These are phyloP conservation scores for Aplidium turbinatum DNA, from an alignment of 23 tunicate species.

Conservation along the genomic window DNA sequence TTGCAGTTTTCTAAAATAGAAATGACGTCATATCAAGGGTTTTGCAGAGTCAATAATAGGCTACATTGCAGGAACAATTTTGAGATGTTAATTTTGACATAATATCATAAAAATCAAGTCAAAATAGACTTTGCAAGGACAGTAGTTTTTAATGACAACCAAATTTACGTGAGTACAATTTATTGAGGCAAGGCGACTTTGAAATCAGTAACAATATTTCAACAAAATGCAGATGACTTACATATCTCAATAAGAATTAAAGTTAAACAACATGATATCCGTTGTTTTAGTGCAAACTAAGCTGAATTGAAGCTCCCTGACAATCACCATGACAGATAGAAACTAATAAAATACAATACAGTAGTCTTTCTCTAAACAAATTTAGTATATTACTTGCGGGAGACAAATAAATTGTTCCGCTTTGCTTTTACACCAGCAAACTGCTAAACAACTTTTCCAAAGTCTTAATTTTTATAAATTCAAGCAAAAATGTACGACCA, in stretches of 20 bases:
- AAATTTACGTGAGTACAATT: neutral
- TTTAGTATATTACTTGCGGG: neutral
- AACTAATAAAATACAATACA: neutral
- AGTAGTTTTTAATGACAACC: neutral
- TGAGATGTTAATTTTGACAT: too few species aligned
- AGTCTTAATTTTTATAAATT: too few species aligned
- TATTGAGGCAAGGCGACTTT: neutral
- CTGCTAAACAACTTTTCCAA: neutral
- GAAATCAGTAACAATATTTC: neutral
- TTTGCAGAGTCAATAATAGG: neutral
- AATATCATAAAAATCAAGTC: too few species aligned
- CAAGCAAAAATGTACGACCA: too few species aligned
- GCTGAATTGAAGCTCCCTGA: neutral
- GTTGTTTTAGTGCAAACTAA: too few species aligned
- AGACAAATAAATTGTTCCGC: neutral
- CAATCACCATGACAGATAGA: conserved; percentile 4
- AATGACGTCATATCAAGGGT: neutral
- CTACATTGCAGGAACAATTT: neutral
- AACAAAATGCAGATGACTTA: neutral
- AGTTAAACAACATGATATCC: neutral
- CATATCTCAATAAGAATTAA: neutral
- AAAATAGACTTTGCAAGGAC: neutral
- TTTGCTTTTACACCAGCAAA: neutral
- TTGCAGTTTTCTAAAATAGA: neutral
- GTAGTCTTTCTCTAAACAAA: neutral